Evolutionary conservation across 2,797 vertebrate genomes (phyloP), one percentile per base, ranked within the genome.

Genomic region (Myripristis jacobus): DNA sequence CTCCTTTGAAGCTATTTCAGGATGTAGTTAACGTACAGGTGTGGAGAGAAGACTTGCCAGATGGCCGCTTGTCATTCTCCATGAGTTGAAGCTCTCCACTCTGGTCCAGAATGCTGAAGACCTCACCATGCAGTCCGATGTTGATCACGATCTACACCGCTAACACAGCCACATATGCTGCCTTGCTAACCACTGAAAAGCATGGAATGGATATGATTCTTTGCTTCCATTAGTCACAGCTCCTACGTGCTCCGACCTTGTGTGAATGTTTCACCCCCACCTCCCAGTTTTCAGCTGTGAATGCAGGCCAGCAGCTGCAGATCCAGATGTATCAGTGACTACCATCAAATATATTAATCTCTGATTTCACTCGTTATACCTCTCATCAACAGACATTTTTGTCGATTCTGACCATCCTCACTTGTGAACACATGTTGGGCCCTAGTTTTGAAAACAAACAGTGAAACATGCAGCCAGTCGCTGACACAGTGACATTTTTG

Each of bases 1-100:
- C 29, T 47, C 55, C 83, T 92, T 90, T 91, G 89, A 92, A 90
- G 84, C 77, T 88, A 91, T 92, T 93, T 91, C 8, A 46, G 83
- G 86, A 83, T 70, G 77, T 58, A 74, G 70, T 70, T 74, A 53
- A 75, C 22, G 6, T 80, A 79, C 64, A 86, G 83, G 86, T 86
- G 81, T 87, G 79, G 62, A 67, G 83, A 86, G 55, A 77, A 82
- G 64, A 81, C 88, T 67, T 70, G 84, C 73, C 89, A 93, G 87
- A 90, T 89, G 86, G 89, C 84, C 79, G 79, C 66, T 88, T 89
- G 89, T 88, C 88, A 88, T 87, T 88, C 84, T 83, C 70, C 53
- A 72, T 62, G 44, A 80, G 80, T 67, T 29, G 22, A 47, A 79
- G 55, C 73, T 77, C 73, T 70, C 51, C 72, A 70, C 80, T 80